These are phyloP conservation scores for Lynx canadensis DNA, from an alignment of 2,113 vertebrate genomes.

Conservation along the genomic window DNA sequence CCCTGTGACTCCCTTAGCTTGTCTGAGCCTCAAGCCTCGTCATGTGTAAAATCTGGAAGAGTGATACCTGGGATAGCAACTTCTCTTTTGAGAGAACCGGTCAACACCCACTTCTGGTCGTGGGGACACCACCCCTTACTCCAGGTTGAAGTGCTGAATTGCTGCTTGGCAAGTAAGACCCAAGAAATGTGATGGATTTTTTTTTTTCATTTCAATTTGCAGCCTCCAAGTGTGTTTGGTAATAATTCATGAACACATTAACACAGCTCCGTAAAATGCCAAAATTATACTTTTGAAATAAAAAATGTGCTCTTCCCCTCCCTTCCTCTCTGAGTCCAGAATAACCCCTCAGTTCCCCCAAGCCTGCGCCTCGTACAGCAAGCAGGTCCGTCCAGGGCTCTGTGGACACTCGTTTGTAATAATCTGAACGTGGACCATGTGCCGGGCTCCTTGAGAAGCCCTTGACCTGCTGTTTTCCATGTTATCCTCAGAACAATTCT, in stretches of 20 bases:
- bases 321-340: neutral
- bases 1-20: neutral
- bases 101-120: neutral
- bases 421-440: neutral
- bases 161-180: neutral
- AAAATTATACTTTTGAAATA: neutral
- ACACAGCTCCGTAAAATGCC: neutral
- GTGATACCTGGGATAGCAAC: neutral
- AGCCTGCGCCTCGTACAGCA: neutral
- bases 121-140: neutral
- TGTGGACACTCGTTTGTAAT: neutral
- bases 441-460: neutral
- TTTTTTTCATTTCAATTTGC: neutral
- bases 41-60: neutral
- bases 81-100: neutral
- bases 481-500: neutral
- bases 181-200: neutral
- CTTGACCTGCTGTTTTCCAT: neutral
- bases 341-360: neutral
- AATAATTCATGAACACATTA: neutral
- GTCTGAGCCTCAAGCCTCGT: neutral
- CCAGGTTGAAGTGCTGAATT: neutral
- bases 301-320: neutral
- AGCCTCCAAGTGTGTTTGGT: neutral
- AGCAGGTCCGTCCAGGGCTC: neutral